Base-by-base conservation (phyloP, 2,888 invertebrate species). In the Petrolisthes manimaculis region DNA sequence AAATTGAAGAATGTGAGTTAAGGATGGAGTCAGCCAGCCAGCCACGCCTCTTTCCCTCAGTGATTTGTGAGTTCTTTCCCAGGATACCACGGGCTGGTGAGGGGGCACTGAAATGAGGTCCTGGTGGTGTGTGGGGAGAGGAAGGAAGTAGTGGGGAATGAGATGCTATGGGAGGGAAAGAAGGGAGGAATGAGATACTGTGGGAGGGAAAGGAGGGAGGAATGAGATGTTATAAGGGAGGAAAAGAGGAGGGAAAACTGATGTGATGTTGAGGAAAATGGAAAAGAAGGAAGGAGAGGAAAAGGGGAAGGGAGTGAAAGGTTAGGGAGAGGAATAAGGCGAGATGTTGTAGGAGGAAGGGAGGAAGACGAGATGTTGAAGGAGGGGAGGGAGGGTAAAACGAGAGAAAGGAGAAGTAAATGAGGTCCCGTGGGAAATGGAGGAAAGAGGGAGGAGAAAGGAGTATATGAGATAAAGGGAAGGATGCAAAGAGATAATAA, bases 31-130 rank as follows among this genome's bases (percentile, higher is more conserved):
- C n/a, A 6, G 5, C 24, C 21, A 9, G 24, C 18, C 67, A 67
- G n/a, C 53, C 37, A 71, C n/a, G 82, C 51, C 61, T 78, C 71
- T 21, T 71, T 71, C 71, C 14, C 71, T 21, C 6, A 21, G n/a
- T 71, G 71, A 71, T 71, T 71, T 71, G 71, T 71, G 71, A 71
- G n/a, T n/a, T 14, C 21, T 71, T n/a, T 21, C 77, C 77, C 12
- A 18, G 67, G 18, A 14, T 67, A 67, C 5, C 53, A 54, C 18
- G 54, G 54, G 54, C 53, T 6, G 55, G 4, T 54, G 12, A 78
- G 54, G 6, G 54, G 18, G 21, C 53, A 53, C 51, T n/a, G 78
- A n/a, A 37, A 21, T 54, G 61, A 53, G 67, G 55, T 56, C 61
- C 53, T 81, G 81, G 21, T 51, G 55, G 56, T 56, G 81, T 61